phyloP scores from a whole-genome alignment of 2,113 vertebrate species.

The Mormyrus iriodes region DNA sequence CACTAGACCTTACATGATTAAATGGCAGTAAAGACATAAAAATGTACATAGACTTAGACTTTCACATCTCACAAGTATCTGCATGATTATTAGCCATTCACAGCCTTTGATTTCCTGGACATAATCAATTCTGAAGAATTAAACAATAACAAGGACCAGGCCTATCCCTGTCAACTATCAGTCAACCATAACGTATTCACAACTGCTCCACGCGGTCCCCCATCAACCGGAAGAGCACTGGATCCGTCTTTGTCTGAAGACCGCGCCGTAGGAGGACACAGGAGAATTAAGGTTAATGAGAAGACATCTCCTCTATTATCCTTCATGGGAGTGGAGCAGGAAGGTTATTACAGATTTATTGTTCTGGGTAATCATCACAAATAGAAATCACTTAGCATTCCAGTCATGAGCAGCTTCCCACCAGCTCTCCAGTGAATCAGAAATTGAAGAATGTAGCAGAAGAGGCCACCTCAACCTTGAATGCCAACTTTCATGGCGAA shows the following conservation, averaged over 20 bases:
- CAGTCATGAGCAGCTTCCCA: conserved; percentile 41
- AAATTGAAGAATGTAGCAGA: conserved; percentile 40
- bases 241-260: not conserved
- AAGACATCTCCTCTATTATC: conserved; percentile 11
- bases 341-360: conserved; percentile 52
- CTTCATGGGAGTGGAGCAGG: conserved; percentile 35
- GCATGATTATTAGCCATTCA: not conserved
- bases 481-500: conserved; percentile 13
- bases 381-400: conserved; percentile 53
- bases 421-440: conserved; percentile 46
- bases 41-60: not conserved
- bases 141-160: not conserved
- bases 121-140: not conserved
- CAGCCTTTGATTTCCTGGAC: not conserved
- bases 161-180: not conserved
- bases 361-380: conserved; percentile 51
- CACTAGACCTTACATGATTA: not conserved
- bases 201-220: not conserved
- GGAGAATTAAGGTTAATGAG: conserved; percentile 18
- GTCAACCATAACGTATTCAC: not conserved
- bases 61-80: not conserved
- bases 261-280: not conserved
- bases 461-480: conserved; percentile 49
- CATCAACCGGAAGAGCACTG: not conserved
- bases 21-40: not conserved